Percentiles rank a stretch among this genome's conserved stretches.
These are phyloP conservation scores for Etheostoma spectabile DNA, from an alignment of 2,113 vertebrate genomes.

Conservation along the genomic window DNA sequence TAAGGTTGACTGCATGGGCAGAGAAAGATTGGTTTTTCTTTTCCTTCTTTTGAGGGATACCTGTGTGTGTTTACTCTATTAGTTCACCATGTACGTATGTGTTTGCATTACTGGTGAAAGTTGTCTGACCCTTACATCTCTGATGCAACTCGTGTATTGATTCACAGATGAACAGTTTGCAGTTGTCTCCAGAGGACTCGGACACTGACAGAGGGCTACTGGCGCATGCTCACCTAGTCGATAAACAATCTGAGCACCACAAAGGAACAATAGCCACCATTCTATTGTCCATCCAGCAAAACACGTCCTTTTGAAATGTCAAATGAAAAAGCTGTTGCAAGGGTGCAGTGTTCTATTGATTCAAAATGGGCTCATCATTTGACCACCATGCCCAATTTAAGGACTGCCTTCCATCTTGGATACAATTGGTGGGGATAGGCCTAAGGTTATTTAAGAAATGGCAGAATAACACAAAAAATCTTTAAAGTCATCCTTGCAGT, in stretches of 20 bases:
- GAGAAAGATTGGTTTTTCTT: slow-evolving; percentile 20
- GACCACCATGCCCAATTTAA: slow-evolving; percentile 65
- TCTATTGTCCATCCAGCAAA: slow-evolving; percentile 68
- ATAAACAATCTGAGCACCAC: slow-evolving; percentile 82
- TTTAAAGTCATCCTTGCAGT: slow-evolving; percentile 32
- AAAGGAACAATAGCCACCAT: slow-evolving; percentile 77
- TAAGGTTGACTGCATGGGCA: slow-evolving; percentile 37
- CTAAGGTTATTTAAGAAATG: slow-evolving; percentile 49
- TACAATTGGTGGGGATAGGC: slow-evolving; percentile 40
- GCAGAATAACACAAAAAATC: slow-evolving; percentile 42
- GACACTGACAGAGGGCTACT: slow-evolving; percentile 47
- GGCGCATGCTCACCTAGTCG: slow-evolving; percentile 64
- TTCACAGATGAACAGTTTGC: slow-evolving; percentile 44
- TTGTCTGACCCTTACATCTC: slow-evolving; percentile 40
- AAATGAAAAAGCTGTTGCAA: slow-evolving; percentile 72
- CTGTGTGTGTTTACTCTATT: background rate
- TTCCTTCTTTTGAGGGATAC: slow-evolving; percentile 16
- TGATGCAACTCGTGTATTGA: slow-evolving; percentile 62
- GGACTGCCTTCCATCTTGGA: slow-evolving; percentile 54
- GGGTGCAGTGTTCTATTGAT: slow-evolving; percentile 73
- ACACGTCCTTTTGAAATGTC: slow-evolving; percentile 78
- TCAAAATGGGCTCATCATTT: slow-evolving; percentile 77
- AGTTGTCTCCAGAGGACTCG: slow-evolving; percentile 58
- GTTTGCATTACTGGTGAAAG: slow-evolving; percentile 46
- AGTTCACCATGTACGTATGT: slow-evolving; percentile 9